Base-by-base conservation (phyloP, 2,113 vertebrate genomes). In the Elephantulus edwardii region DNA sequence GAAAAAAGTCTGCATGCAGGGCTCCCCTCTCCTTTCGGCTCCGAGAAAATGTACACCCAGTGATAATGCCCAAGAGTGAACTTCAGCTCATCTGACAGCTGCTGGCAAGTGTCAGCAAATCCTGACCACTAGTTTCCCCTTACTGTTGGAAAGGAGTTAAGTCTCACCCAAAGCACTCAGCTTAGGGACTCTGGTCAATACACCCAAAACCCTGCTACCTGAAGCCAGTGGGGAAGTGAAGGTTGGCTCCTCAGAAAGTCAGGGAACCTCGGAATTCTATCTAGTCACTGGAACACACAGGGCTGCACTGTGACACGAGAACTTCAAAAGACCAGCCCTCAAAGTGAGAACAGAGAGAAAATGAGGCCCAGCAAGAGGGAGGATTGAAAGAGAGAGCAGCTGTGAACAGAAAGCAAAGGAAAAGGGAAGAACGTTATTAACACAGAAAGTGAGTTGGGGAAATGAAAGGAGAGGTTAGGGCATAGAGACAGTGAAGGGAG, bases 271-370 rank as follows among this genome's bases (percentile, higher is more conserved):
- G 90, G 89, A 92, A 94, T 91, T 89, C 52, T 66, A 93, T 56
- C 84, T 88, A 93, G 87, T 94, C 71, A 54, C 60, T 60, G 58
- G 70, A 71, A 88, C 71, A 86, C 50, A 79, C 16, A 94, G 76
- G 77, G 58, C 30, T 82, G 78, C 82, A 87, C 35, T 87, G 14
- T 88, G 71, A 75, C 58, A 83, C 71, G 35, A 20, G 56, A 82
- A 92, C 84, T 95, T 96, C 93, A 94, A 92, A 95, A 2, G 83
- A 56, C 50, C 70, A 58, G 16, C 66, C 62, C 78, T 96, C 91
- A 95, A 94, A 96, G 92, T 71, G 74, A 93, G 82, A 94, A 92
- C 5, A 28, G 74, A 92, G 19, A 88, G 91, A 94, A 90, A 96
- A 96, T 46, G 8, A 76, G 83, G 56, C 77, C 68, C 56, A 87